These are phyloP conservation scores for Hydrophis major DNA, from an alignment of 2,797 vertebrate species.

Conservation along the genomic window DNA sequence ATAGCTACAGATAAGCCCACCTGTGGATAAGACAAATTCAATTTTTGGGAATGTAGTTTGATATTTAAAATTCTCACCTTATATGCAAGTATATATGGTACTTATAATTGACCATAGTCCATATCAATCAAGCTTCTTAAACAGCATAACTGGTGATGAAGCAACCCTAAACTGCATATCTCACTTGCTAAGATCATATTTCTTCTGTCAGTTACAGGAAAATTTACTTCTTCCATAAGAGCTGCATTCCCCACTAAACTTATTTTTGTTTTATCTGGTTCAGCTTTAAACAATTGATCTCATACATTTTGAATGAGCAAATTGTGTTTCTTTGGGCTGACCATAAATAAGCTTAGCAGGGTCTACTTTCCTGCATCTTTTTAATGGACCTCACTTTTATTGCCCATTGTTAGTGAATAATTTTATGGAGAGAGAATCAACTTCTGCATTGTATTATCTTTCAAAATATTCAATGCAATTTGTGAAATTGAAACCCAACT, in stretches of 20 bases:
- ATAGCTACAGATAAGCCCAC: not conserved
- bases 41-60: not conserved
- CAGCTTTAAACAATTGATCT: constrained; percentile 4
- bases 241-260: not conserved
- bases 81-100: not conserved
- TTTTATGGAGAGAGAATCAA: not conserved
- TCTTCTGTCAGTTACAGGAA: not conserved
- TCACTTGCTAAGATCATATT: not conserved
- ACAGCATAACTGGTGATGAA: not conserved
- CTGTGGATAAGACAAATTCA: not conserved
- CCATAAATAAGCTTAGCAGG: not conserved
- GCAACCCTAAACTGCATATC: not conserved
- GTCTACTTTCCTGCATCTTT: not conserved
- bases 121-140: not conserved
- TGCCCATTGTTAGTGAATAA: not conserved
- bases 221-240: not conserved
- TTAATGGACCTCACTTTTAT: not conserved
- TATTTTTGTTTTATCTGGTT: constrained; percentile 9
- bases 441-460: not conserved
- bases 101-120: not conserved
- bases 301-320: not conserved
- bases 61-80: not conserved
- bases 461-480: not conserved
- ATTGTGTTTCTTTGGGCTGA: constrained; percentile 18
- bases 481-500: not conserved